phyloP scores from a whole-genome alignment of 2,797 vertebrate species.

The Borostomias antarcticus region DNA sequence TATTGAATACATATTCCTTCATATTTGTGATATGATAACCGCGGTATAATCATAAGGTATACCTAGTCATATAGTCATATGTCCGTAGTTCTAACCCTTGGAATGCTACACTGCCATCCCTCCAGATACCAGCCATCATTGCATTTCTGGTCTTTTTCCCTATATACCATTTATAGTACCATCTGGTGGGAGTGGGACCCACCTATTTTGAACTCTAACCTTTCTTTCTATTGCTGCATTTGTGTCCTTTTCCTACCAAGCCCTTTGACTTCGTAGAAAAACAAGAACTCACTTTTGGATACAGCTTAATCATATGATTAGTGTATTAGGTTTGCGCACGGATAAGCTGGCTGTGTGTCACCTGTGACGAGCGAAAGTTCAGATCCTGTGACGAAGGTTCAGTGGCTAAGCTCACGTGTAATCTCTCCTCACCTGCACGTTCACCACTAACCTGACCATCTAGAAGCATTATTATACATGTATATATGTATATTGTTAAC shows the following conservation, averaged over 20 bases:
- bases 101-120: no score
- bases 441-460: neutral
- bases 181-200: conserved; percentile 4
- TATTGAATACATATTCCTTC: no score
- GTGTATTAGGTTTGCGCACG: conserved; percentile 43
- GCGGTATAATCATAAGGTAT: no score
- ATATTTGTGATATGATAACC: no score
- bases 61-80: no score
- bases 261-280: no score
- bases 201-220: neutral
- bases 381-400: conserved; percentile 60
- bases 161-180: no score
- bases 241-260: neutral
- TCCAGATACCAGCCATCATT: neutral
- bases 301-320: conserved; percentile 42
- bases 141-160: neutral
- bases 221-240: no score
- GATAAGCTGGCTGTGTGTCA: conserved; percentile 65
- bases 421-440: conserved; percentile 50
- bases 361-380: conserved; percentile 68
- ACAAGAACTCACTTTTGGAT: neutral
- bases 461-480: no score
- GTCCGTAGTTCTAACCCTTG: no score
- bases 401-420: conserved; percentile 67
- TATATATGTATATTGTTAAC: no score